Base-by-base conservation (phyloP, 2,113 vertebrate genomes). In the Phasianus colchicus region DNA sequence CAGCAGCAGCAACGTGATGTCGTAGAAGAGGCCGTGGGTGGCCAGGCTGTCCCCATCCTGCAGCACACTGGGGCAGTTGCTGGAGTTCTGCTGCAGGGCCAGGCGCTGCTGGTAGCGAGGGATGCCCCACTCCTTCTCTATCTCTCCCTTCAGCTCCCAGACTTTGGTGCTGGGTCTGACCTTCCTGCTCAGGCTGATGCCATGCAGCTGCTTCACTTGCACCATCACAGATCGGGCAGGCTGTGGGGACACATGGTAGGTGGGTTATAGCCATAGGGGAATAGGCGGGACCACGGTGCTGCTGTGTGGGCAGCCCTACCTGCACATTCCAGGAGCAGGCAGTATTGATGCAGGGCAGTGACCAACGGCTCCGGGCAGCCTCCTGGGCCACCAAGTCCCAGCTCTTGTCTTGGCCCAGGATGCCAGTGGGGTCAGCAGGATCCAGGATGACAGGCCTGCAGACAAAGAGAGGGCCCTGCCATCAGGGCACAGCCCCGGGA, bases 401-500 rank as follows among this genome's bases (percentile, higher is more conserved):
- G 4, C 58, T 1, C 52, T 80, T 86, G 34, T 2, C 14, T 80
- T 90, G 92, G 34, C 96, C 93, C 61, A 96, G 86, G 76, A 96
- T 96, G 6, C 95, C 96, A 0, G 96, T 96, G 42, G 96, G 96
- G 72, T 96, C 96, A 0, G 96, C 96, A 0, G 96, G 95, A 54
- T 96, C 96, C 76, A 96, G 76, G 73, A 96, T 95, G 38, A 96
- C 2, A 4, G 96, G 96, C 34, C 96, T 96, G 83, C 1, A 27
- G 86, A 91, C 7, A 65, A 22, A 95, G 40, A 86, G 7, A 3
- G 21, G 60, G 11, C 5, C 2, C 6, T 63, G 43, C 71, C 10
- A 1, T 83, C 60, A 93, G 74, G 24, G 32, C 36, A 29, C 25
- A 10, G 61, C 25, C 11, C 38, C 5, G 11, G 61, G 47, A 50